phyloP scores from a whole-genome alignment of 1,140 invertebrate species.

The Drosophila varians region DNA sequence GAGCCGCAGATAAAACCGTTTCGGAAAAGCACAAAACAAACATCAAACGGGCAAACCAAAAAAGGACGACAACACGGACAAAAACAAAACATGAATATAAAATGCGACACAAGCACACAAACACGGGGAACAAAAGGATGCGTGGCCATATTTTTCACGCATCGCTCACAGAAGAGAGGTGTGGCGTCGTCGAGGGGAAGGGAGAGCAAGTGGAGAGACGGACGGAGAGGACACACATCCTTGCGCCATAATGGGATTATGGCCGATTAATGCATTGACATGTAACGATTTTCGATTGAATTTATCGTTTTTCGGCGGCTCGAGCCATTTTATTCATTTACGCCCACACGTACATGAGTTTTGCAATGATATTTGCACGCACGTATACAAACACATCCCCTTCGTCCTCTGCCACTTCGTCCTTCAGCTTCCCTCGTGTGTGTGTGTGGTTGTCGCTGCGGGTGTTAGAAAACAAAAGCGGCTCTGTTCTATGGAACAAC shows the following conservation, averaged over 20 bases:
- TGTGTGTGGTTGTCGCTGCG: constrained; percentile 53
- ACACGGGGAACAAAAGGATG: constrained; percentile 68
- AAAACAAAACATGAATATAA: constrained; percentile 75
- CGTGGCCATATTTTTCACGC: constrained; percentile 79
- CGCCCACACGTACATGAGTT: constrained; percentile 64
- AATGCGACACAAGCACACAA: constrained; percentile 66
- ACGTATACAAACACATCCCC: constrained; percentile 42
- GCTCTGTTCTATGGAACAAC: constrained; percentile 48
- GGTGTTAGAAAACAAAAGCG: constrained; percentile 81
- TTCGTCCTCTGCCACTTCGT: not conserved
- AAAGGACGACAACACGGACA: constrained; percentile 52
- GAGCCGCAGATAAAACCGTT: constrained; percentile 79
- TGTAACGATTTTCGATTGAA: constrained; percentile 84
- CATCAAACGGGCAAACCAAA: constrained; percentile 76
- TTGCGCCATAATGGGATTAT: constrained; percentile 83
- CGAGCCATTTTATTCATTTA: constrained; percentile 81
- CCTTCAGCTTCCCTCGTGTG: not conserved
- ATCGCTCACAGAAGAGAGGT: constrained; percentile 33
- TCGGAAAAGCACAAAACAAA: constrained; percentile 78
- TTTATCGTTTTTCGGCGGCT: constrained; percentile 81
- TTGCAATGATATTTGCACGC: constrained; percentile 73
- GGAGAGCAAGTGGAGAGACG: not conserved
- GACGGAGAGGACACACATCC: constrained; percentile 61
- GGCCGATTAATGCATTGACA: constrained; percentile 83
- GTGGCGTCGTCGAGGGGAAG: not conserved